These are phyloP conservation scores for Leucoma salicis DNA, from an alignment of 2,888 invertebrate species.

Conservation along the genomic window DNA sequence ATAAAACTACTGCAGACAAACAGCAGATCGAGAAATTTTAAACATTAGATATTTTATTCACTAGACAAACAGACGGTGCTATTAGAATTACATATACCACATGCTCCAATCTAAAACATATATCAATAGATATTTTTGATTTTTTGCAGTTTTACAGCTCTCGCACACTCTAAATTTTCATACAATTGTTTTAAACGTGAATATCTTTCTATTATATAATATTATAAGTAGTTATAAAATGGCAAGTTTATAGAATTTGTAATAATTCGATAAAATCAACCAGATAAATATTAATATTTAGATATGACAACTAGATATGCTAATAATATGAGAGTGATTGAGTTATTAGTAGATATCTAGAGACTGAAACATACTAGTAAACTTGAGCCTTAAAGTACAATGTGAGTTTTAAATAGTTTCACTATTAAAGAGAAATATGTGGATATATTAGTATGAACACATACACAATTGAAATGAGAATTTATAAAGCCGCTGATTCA, in stretches of 20 bases:
- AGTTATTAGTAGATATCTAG: slow-evolving; percentile 62
- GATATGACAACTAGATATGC: slow-evolving; percentile 77
- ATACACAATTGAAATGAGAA: slow-evolving; percentile 51
- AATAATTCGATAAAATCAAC: slow-evolving; percentile 26
- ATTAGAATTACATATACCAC: slow-evolving; percentile 13
- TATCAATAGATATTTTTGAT: too few relatives aligned
- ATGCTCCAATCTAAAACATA: too few relatives aligned
- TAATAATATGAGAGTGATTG: slow-evolving; percentile 56
- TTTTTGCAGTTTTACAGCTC: too few relatives aligned
- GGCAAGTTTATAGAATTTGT: background rate
- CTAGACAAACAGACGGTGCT: slow-evolving; percentile 2
- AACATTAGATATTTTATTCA: background rate
- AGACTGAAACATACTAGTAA: slow-evolving; percentile 52
- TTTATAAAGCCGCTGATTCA: slow-evolving; percentile 35
- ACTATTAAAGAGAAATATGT: slow-evolving; percentile 58
- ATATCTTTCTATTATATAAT: too few relatives aligned
- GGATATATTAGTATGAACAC: slow-evolving; percentile 62
- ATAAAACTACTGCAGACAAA: slow-evolving; percentile 16
- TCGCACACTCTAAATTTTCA: too few relatives aligned
- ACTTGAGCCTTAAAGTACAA: slow-evolving; percentile 47
- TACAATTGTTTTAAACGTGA: too few relatives aligned
- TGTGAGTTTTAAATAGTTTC: slow-evolving; percentile 48
- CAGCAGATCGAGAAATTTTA: background rate
- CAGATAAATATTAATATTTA: slow-evolving; percentile 44
- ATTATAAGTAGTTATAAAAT: too few relatives aligned